Evolutionary conservation across 2,888 invertebrate genomes (phyloP).

Genomic region (Slavum lentiscoides): DNA sequence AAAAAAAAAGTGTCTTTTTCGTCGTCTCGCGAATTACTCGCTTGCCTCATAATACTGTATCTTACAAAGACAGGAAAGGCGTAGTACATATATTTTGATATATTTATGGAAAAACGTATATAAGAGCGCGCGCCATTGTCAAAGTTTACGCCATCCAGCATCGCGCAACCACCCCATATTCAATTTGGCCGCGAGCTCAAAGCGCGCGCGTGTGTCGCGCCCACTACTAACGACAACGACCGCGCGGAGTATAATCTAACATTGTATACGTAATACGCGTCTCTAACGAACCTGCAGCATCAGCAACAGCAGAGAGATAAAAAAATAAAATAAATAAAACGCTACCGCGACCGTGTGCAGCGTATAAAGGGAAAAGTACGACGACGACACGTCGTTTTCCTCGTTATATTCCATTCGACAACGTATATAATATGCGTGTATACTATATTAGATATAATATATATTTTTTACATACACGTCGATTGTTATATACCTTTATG

Average conservation of each 20-base stretch:
- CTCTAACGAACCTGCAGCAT: slow-evolving; percentile 42
- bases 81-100: background rate
- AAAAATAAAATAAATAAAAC: slow-evolving; percentile 17
- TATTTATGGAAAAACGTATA: slow-evolving; percentile 6
- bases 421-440: background rate
- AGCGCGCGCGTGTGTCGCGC: slow-evolving; percentile 16
- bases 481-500: background rate
- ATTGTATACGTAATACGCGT: background rate
- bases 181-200: slow-evolving; percentile 26
- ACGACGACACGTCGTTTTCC: slow-evolving; percentile 13
- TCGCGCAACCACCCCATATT: too few relatives aligned
- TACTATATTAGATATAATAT: background rate
- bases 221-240: slow-evolving; percentile 28
- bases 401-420: slow-evolving; percentile 45
- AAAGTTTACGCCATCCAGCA: slow-evolving; percentile 36
- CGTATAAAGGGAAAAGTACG: slow-evolving; percentile 15
- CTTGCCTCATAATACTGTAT: too few relatives aligned
- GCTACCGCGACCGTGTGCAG: background rate
- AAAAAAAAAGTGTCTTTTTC: too few relatives aligned
- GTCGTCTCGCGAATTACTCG: too few relatives aligned
- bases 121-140: slow-evolving; percentile 12
- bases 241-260: too few relatives aligned
- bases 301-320: background rate
- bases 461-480: background rate
- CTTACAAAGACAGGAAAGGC: too few relatives aligned